A percentile compares a stretch with the other conserved stretches of the same genome.
Conservation (phyloP, 2,888 invertebrate species). For the Ochropleura plecta region DNA sequence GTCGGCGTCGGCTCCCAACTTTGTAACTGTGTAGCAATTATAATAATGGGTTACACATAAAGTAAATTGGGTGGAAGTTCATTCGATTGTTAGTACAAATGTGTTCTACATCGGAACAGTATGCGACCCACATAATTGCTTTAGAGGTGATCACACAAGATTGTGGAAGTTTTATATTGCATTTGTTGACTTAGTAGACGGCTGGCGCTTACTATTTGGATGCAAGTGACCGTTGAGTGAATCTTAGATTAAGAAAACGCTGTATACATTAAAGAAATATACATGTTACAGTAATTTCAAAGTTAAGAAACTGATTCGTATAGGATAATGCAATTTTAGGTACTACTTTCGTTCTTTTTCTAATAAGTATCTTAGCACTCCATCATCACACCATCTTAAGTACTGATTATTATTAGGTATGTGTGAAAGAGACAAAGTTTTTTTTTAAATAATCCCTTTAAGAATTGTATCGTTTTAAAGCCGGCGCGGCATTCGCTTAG, state of each 20-base stretch:
- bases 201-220: background rate
- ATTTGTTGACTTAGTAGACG: conserved; percentile 14
- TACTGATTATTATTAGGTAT: too few relatives aligned
- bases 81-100: conserved; percentile 81
- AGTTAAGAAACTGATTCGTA: too few relatives aligned
- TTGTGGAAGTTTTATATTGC: conserved; percentile 55
- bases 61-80: conserved; percentile 84
- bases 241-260: too few relatives aligned
- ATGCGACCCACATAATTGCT: conserved; percentile 72
- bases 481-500: conserved; percentile 24
- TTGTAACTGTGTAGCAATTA: conserved; percentile 83
- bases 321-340: too few relatives aligned
- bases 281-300: background rate
- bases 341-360: too few relatives aligned
- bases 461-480: conserved; percentile 30
- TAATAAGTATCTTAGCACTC: too few relatives aligned
- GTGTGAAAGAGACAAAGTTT: too few relatives aligned
- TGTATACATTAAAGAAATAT: background rate
- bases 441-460: conserved; percentile 12
- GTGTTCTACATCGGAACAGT: conserved; percentile 74
- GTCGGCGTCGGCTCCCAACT: conserved; percentile 72
- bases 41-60: conserved; percentile 86
- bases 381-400: too few relatives aligned
- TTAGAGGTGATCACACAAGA: conserved; percentile 63
- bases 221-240: background rate